Base-by-base conservation (phyloP, 1,140 invertebrate species). In the Oedothorax gibbosus region DNA sequence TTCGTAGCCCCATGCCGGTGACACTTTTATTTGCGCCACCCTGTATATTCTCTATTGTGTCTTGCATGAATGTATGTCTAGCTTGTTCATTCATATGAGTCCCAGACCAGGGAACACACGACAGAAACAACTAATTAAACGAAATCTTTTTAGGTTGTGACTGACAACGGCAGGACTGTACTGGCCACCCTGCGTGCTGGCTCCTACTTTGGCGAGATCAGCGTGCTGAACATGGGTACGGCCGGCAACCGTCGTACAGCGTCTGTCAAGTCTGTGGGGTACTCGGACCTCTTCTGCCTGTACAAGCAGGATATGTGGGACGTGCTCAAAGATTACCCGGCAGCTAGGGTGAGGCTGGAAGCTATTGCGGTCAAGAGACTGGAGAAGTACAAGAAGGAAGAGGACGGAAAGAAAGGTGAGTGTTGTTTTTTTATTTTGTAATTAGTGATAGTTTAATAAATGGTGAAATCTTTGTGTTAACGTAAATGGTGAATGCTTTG, bases 121-220 rank as follows among this genome's bases (percentile, higher is more conserved):
- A n/a, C n/a, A n/a, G n/a, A n/a, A n/a, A n/a, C n/a, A n/a, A n/a
- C n/a, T n/a, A n/a, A 1, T 35, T 35, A 35, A 35, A 35, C 35
- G 35, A 35, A 35, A 35, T 35, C 35, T 35, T 35, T 35, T 35
- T 35, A 35, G 35, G 98, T 99, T 87, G 97, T 99, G 54, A 96
- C 96, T 18, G 97, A 98, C 92, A 98, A 99, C 91, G 97, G 97
- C 69, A 96, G 97, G 91, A 98, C 97, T 49, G 97, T 99, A 64
- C 92, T 99, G 89, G 98, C 98, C 86, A 99, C 97, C 84, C 92
- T 99, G 86, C 96, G 97, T 91, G 96, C 97, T 87, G 98, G 98
- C 90, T 98, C 96, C 90, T 99, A 99, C 93, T 99, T 99, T 92
- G 98, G 98, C 88, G 98, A 99, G 93, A 99, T 99, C 92, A 98